Evolutionary conservation across 2,113 vertebrate genomes (phyloP).

Genomic region (Crotalus helleri): DNA sequence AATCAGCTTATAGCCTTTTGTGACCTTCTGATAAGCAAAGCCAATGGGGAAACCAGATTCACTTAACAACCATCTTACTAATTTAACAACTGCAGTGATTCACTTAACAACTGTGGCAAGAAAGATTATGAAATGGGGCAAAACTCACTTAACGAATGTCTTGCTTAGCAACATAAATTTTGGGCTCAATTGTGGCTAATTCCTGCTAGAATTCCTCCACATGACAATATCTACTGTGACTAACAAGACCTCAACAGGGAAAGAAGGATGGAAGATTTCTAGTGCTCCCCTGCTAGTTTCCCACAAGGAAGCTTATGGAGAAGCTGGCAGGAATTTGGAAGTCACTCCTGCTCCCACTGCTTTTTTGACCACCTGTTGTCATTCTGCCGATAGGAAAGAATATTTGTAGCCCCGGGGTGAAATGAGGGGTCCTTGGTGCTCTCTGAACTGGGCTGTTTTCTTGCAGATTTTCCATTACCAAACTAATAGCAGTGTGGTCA

Average conservation of each 20-base stretch:
- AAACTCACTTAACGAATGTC: too few relatives aligned
- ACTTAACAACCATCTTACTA: too few relatives aligned
- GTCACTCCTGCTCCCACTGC: neutral
- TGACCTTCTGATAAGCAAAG: neutral
- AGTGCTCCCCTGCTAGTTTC: too few relatives aligned
- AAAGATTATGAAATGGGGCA: too few relatives aligned
- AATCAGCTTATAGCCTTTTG: neutral
- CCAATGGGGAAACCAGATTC: too few relatives aligned
- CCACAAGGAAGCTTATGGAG: neutral
- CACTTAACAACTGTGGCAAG: too few relatives aligned
- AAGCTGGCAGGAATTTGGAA: neutral
- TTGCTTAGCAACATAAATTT: too few relatives aligned
- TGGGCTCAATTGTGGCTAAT: neutral
- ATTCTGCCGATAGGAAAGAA: neutral
- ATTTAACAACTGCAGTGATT: too few relatives aligned
- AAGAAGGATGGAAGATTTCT: neutral
- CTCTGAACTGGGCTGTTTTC: neutral
- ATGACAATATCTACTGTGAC: neutral
- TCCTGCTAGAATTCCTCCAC: neutral
- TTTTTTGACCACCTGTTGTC: neutral
- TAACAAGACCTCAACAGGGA: neutral
- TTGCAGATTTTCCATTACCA: neutral
- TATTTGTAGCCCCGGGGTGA: neutral
- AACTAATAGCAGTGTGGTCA: neutral
- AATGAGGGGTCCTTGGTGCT: neutral